A percentile compares a stretch with the other conserved stretches of the same genome.
phyloP scores from a whole-genome alignment of 2,888 invertebrate species.

The Seira musarum region DNA sequence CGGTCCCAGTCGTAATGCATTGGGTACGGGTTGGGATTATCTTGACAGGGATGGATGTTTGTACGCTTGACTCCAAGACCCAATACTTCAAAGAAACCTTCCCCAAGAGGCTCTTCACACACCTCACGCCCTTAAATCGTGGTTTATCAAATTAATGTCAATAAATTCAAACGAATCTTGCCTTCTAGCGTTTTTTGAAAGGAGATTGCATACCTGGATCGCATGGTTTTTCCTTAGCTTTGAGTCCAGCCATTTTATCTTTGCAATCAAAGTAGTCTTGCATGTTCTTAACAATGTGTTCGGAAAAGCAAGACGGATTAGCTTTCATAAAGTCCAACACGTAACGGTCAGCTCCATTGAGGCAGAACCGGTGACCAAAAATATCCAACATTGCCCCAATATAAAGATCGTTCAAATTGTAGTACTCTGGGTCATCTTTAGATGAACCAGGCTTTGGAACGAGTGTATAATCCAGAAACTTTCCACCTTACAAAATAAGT shows the following conservation, averaged over 20 bases:
- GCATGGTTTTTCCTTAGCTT: constrained; percentile 50
- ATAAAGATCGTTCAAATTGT: constrained; percentile 84
- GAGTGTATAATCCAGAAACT: constrained; percentile 80
- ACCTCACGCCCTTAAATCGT: constrained; percentile 48
- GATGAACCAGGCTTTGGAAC: constrained; percentile 81
- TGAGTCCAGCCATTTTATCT: constrained; percentile 31
- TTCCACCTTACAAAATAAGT: constrained; percentile 76
- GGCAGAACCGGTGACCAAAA: constrained; percentile 83
- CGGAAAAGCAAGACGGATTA: constrained; percentile 82
- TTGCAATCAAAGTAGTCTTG: constrained; percentile 80
- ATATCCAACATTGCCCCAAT: constrained; percentile 83
- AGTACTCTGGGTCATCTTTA: constrained; percentile 82
- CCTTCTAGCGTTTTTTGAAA: neutral
- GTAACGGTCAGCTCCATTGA: constrained; percentile 83
- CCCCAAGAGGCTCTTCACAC: constrained; percentile 66
- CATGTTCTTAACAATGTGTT: constrained; percentile 79
- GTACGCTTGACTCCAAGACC: constrained; percentile 45
- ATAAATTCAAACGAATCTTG: neutral
- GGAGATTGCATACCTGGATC: constrained; percentile 52
- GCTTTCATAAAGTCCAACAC: constrained; percentile 79
- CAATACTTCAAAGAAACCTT: constrained; percentile 67
- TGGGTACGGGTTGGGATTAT: constrained; percentile 64
- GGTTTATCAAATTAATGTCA: neutral
- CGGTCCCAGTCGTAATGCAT: constrained; percentile 66
- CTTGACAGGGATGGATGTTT: constrained; percentile 61